Percentiles rank a stretch among this genome's conserved stretches.
These are phyloP conservation scores for Trogon melanurus DNA, from an alignment of 2,113 vertebrate genomes.

Conservation along the genomic window DNA sequence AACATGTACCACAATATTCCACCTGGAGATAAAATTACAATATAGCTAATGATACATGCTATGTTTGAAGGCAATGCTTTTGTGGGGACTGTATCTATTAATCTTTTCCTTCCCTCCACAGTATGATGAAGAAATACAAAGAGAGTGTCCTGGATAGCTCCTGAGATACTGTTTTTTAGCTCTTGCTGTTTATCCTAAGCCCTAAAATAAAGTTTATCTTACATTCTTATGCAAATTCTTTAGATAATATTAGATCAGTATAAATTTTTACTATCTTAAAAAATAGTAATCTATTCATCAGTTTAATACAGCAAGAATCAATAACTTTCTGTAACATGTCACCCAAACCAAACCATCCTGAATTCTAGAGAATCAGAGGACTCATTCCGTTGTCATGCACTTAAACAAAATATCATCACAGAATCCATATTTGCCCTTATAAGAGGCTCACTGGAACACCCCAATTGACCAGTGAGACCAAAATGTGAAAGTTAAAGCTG, in stretches of 20 bases:
- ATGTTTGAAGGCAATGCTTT: constrained; percentile 29
- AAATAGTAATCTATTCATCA: background rate
- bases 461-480: fast-evolving
- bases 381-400: background rate
- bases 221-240: background rate
- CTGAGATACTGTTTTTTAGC: background rate
- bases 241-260: background rate
- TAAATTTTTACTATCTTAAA: background rate
- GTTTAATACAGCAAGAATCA: background rate
- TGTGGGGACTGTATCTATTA: background rate
- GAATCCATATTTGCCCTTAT: background rate
- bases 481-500: background rate
- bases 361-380: background rate
- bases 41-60: constrained; percentile 18
- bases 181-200: background rate
- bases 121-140: background rate
- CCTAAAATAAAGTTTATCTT: background rate
- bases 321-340: background rate
- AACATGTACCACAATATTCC: background rate
- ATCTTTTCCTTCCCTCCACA: background rate
- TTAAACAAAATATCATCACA: background rate
- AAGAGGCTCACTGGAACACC: background rate
- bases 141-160: background rate
- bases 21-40: constrained; percentile 53
- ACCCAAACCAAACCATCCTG: background rate